Evolutionary conservation across 2,113 vertebrate genomes (phyloP).

Genomic region (Cottus gobio): DNA sequence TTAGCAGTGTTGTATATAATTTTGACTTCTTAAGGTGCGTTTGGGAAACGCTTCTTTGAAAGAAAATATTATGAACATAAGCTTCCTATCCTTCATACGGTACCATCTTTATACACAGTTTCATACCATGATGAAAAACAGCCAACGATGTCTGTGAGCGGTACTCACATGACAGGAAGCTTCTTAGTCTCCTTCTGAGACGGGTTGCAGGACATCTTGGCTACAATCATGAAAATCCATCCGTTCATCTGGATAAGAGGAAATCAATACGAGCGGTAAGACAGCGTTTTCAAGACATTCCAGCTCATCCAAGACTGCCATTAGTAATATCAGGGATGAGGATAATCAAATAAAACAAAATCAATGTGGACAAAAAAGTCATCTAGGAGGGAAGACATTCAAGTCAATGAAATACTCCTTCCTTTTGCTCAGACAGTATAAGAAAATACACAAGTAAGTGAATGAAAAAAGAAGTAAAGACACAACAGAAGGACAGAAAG

Average conservation of each 20-base stretch:
- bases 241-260: constrained; percentile 88
- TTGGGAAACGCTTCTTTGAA: background rate
- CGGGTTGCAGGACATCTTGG: constrained; percentile 91
- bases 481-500: background rate
- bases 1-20: background rate
- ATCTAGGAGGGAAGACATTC: background rate
- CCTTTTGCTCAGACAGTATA: background rate
- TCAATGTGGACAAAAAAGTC: constrained; percentile 37
- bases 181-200: constrained; percentile 98
- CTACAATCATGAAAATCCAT: constrained; percentile 93
- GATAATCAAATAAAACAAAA: constrained; percentile 25
- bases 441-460: background rate
- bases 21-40: background rate
- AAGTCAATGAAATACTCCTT: background rate
- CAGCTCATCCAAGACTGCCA: background rate
- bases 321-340: constrained; percentile 7
- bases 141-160: background rate
- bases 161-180: constrained; percentile 93
- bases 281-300: constrained; percentile 9
- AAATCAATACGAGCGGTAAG: constrained; percentile 11
- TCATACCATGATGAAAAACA: background rate
- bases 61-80: background rate
- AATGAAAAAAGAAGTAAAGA: background rate
- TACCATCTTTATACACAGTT: background rate
- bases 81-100: background rate